Conservation (phyloP, 2,888 invertebrate genomes). For the Congeria kusceri region DNA sequence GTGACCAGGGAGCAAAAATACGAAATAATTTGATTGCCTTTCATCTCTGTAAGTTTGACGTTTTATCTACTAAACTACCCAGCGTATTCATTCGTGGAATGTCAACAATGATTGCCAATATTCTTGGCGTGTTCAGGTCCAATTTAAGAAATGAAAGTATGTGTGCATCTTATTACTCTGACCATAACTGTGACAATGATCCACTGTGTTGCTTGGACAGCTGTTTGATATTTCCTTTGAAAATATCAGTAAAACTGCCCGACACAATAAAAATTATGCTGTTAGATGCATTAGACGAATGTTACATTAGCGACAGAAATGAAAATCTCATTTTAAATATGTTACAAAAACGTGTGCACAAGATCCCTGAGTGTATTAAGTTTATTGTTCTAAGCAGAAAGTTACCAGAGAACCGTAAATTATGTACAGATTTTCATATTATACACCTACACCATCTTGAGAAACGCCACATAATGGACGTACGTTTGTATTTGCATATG, state of each 20-base stretch:
- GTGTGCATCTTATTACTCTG: background rate
- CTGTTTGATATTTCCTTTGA: conserved; percentile 4
- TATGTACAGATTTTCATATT: conserved; percentile 1
- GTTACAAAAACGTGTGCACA: background rate
- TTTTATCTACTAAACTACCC: conserved; percentile 7
- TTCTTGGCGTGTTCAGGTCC: background rate
- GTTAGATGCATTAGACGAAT: conserved; percentile 17
- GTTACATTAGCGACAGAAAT: background rate
- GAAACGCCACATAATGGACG: conserved; percentile 1
- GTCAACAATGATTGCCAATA: conserved; percentile 11
- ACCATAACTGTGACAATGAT: conserved; percentile 3
- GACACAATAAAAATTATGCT: background rate
- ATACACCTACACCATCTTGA: background rate
- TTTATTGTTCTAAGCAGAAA: conserved; percentile 5
- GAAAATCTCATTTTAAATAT: conserved; percentile 6
- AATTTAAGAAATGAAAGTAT: background rate
- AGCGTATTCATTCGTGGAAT: conserved; percentile 8
- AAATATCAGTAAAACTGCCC: background rate
- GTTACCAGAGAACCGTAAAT: background rate
- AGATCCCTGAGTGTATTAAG: background rate
- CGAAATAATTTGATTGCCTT: conserved; percentile 6
- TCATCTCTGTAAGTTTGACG: conserved; percentile 24
- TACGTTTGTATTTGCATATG: conserved; percentile 2
- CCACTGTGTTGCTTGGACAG: conserved; percentile 1
- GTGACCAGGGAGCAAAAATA: background rate